These are phyloP conservation scores for Brachionus manjavacas DNA, from an alignment of 1,140 invertebrate species.

Conservation along the genomic window DNA sequence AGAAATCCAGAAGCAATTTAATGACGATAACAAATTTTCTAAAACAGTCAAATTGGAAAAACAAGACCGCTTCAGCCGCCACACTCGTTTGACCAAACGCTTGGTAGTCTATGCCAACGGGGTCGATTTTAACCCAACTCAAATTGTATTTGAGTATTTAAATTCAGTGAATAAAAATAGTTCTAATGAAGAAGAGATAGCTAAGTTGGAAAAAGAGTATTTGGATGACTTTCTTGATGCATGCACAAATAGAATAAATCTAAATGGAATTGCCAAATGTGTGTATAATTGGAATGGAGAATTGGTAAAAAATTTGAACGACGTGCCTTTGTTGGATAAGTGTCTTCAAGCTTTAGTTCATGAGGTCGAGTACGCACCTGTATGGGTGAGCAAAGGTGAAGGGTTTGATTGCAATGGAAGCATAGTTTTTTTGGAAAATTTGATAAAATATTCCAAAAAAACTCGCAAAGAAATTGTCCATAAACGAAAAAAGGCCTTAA, in stretches of 20 bases:
- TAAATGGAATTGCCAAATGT: slow-evolving; percentile 1
- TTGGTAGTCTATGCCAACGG: slow-evolving; percentile 19
- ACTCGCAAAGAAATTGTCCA: slow-evolving; percentile 48
- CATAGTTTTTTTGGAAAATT: slow-evolving; percentile 48
- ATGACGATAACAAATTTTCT: not conserved
- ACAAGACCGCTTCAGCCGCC: not conserved
- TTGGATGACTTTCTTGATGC: not conserved
- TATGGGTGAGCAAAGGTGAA: slow-evolving; percentile 56
- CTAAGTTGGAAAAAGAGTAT: slow-evolving; percentile 2
- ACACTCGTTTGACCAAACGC: not conserved
- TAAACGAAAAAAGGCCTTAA: not conserved
- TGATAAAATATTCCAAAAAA: slow-evolving; percentile 48
- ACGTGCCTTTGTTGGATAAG: slow-evolving; percentile 24
- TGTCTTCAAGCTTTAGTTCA: slow-evolving; percentile 48
- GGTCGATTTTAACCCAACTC: not conserved
- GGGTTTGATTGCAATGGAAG: slow-evolving; percentile 53
- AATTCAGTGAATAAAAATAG: not conserved
- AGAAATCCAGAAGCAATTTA: not conserved
- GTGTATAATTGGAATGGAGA: slow-evolving; percentile 38
- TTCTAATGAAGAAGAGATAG: not conserved
- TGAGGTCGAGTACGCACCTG: slow-evolving; percentile 52
- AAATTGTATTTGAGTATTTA: not conserved
- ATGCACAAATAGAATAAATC: slow-evolving; percentile 15
- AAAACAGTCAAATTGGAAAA: not conserved
- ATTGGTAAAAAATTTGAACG: not conserved